Base-by-base conservation (phyloP, 2,113 vertebrate species). In the Sphaerodactylus townsendi region DNA sequence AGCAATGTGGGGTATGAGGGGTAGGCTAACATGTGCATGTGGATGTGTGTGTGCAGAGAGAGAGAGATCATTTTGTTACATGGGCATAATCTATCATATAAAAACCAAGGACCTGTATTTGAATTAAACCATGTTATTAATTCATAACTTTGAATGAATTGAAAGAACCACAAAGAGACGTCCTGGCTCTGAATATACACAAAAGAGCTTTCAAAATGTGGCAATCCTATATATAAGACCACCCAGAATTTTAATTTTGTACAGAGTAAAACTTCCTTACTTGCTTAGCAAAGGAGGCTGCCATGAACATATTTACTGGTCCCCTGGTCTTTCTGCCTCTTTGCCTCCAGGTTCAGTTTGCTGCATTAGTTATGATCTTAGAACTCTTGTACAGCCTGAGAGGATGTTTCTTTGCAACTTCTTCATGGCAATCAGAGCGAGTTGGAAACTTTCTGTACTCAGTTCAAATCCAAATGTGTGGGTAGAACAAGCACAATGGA, bases 241-340 rank as follows among this genome's bases (percentile, higher is more conserved):
- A 80, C 77, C 77, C 77, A 73, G 44, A 80, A 53, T 30, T 66
- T 65, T 85, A 73, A 79, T 85, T 85, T 66, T 8, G 46, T 68
- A 41, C 4, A 65, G n/a, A 65, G 72, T 79, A 15, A 79, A 79
- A 5, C 41, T 73, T 76, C 25, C 59, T 35, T 79, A 19, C 71
- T 50, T 85, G 17, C 65, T 73, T 65, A 65, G 59, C 64, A 79
- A 78, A 50, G 33, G 2, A 83, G 59, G 44, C 64, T 83, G 33
- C 73, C 65, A 66, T 56, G 62, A 68, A 68, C 35, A 77, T 68
- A 69, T 41, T 83, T 69, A 83, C 74, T 53, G 79, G 11, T 80
- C 44, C 53, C 62, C 30, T 53, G 23, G 64, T 66, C 59, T 77
- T 41, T 53, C 15, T 39, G 2, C 77, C 44, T 79, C 33, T 74